Conservation (phyloP, 2,888 invertebrate species). For the Campopleginae sp. region DNA sequence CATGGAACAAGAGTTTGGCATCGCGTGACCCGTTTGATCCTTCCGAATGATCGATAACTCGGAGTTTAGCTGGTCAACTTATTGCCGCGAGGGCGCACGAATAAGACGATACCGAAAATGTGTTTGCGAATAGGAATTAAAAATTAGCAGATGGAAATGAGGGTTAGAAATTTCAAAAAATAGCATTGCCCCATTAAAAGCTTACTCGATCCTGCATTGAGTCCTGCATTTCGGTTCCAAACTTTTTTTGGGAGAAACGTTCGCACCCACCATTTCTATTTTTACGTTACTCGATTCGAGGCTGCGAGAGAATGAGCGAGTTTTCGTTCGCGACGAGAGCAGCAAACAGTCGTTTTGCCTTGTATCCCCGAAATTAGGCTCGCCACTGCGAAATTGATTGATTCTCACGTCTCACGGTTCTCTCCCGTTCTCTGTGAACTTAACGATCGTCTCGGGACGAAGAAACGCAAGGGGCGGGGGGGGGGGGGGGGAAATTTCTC, state of each 20-base stretch:
- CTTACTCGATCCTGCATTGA: not conserved
- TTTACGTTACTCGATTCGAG: slow-evolving; percentile 53
- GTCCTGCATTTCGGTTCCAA: not conserved
- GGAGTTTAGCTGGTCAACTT: slow-evolving; percentile 72
- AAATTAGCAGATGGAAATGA: not conserved
- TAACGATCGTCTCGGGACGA: slow-evolving; percentile 72
- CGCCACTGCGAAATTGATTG: slow-evolving; percentile 78
- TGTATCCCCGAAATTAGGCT: slow-evolving; percentile 74
- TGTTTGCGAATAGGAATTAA: slow-evolving; percentile 1
- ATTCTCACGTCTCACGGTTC: slow-evolving; percentile 77
- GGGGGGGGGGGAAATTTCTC: slow-evolving; percentile 49
- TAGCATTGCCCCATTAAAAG: not conserved
- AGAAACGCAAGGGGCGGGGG: slow-evolving; percentile 68
- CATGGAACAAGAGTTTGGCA: slow-evolving; percentile 56
- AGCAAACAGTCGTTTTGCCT: slow-evolving; percentile 66
- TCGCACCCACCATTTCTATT: slow-evolving; percentile 62
- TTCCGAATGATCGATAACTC: slow-evolving; percentile 71
- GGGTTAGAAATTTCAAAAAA: not conserved
- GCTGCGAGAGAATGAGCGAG: slow-evolving; percentile 36
- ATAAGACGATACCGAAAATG: not conserved
- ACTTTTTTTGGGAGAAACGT: slow-evolving; percentile 12
- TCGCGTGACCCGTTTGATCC: slow-evolving; percentile 74
- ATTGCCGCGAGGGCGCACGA: slow-evolving; percentile 64
- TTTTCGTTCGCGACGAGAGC: slow-evolving; percentile 39
- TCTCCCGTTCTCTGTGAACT: slow-evolving; percentile 71